Base-by-base conservation (phyloP, 1,140 invertebrate species). In the Orchestia grillus region DNA sequence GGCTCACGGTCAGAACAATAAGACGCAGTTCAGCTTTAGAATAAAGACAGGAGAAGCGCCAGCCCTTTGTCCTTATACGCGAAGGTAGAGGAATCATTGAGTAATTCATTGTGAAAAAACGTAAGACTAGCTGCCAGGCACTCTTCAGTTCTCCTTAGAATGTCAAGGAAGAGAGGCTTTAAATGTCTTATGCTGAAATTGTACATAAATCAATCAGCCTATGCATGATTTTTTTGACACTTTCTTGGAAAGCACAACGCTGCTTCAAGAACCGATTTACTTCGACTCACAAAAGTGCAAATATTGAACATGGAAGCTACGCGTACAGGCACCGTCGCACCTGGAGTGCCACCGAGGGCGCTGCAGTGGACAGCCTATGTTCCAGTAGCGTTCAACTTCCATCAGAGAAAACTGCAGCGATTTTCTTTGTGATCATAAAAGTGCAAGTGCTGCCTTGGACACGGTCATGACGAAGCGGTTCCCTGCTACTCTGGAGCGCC, bases 401-500 rank as follows among this genome's bases (percentile, higher is more conserved):
- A 77, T 8, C 62, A 23, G n/a, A 36, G 62, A 77, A 77, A 36
- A 19, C 15, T 28, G 62, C 28, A 28, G 15, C 62, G 28, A 36
- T 41, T 19, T 90, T 90, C 88, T 42, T 90, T 90, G 88, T 90
- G 15, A 11, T 15, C 87, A 90, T 90, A 90, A 90, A 90, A 90
- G 88, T 90, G 88, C 41, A 36, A 87, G 87, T 87, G 87, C 8
- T n/a, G 6, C 36, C 87, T 19, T 8, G 62, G 41, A 41, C 88
- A 90, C 88, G 88, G 43, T 42, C n/a, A 43, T 90, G 88, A 90
- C 88, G 88, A 8, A 90, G 88, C 41, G 43, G 43, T 90, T 90
- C 43, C 4, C 88, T 77, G 88, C 88, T 36, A 36, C 41, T 8
- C 87, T 44, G 88, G 88, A 4, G 88, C 88, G 43, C n/a, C 3